These are phyloP conservation scores for Smittia aterrima DNA, from an alignment of 2,888 invertebrate species.

Conservation along the genomic window DNA sequence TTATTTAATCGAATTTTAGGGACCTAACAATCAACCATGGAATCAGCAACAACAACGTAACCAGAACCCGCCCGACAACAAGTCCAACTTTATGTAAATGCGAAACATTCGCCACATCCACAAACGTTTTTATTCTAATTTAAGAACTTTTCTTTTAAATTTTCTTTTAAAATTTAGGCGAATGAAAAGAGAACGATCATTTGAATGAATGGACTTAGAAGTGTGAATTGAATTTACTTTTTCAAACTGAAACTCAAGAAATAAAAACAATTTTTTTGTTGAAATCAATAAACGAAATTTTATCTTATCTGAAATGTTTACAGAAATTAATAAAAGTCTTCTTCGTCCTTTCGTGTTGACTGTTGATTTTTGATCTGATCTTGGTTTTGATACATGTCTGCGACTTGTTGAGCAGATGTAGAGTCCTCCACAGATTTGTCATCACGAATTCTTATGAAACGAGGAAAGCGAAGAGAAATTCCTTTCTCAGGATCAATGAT, in stretches of 20 bases:
- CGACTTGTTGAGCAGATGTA: slow-evolving; percentile 84
- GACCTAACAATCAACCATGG: slow-evolving; percentile 40
- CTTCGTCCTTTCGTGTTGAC: slow-evolving; percentile 52
- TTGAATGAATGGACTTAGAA: neutral
- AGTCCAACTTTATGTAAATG: slow-evolving; percentile 32
- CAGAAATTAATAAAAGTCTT: slow-evolving; percentile 61
- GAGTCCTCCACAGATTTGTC: slow-evolving; percentile 94
- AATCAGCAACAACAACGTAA: slow-evolving; percentile 37
- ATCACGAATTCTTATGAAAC: slow-evolving; percentile 81
- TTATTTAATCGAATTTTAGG: slow-evolving; percentile 7
- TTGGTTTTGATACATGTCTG: slow-evolving; percentile 86
- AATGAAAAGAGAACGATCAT: neutral
- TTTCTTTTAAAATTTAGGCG: neutral
- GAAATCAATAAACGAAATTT: neutral
- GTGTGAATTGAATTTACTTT: neutral
- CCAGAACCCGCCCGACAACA: slow-evolving; percentile 28
- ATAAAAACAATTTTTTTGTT: neutral
- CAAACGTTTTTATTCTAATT: neutral
- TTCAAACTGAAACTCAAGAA: neutral
- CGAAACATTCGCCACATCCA: neutral
- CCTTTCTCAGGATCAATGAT: slow-evolving; percentile 88
- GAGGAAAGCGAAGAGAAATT: slow-evolving; percentile 91
- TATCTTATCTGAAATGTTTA: neutral
- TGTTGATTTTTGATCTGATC: slow-evolving; percentile 80
- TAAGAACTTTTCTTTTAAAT: neutral